Conservation (phyloP, 2,113 vertebrate genomes). For the Eclectus roratus region DNA sequence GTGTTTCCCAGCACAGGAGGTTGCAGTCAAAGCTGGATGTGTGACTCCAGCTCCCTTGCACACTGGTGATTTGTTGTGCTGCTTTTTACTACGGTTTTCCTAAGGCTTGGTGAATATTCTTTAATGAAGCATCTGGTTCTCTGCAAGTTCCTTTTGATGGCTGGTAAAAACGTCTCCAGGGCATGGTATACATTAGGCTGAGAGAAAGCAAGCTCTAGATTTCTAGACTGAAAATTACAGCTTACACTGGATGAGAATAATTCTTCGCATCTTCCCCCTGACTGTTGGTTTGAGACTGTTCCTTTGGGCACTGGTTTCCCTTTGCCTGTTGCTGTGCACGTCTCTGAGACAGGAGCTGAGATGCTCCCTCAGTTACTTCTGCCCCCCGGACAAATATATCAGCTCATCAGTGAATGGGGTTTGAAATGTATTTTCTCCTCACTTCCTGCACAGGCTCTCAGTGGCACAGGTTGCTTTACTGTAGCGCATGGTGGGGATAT, state of each 20-base stretch:
- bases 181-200: slow-evolving; percentile 35
- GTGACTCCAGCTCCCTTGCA: slow-evolving; percentile 17
- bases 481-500: not conserved
- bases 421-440: not conserved
- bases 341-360: not conserved
- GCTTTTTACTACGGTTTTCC: slow-evolving; percentile 41
- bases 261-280: not conserved
- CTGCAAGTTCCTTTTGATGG: slow-evolving; percentile 41
- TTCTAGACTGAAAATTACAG: slow-evolving; percentile 44
- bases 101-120: slow-evolving; percentile 57
- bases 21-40: slow-evolving; percentile 25
- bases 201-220: slow-evolving; percentile 26
- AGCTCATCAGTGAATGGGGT: not conserved
- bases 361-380: not conserved
- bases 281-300: not conserved
- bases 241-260: not conserved
- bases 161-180: slow-evolving; percentile 42
- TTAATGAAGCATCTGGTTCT: slow-evolving; percentile 67
- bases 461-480: not conserved
- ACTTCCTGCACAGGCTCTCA: not conserved
- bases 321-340: not conserved
- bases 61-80: slow-evolving; percentile 18
- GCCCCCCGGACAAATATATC: not conserved
- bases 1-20: not conserved
- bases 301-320: not conserved